phyloP scores from a whole-genome alignment of 2,113 vertebrate genomes.

The Edolisoma coerulescens region DNA sequence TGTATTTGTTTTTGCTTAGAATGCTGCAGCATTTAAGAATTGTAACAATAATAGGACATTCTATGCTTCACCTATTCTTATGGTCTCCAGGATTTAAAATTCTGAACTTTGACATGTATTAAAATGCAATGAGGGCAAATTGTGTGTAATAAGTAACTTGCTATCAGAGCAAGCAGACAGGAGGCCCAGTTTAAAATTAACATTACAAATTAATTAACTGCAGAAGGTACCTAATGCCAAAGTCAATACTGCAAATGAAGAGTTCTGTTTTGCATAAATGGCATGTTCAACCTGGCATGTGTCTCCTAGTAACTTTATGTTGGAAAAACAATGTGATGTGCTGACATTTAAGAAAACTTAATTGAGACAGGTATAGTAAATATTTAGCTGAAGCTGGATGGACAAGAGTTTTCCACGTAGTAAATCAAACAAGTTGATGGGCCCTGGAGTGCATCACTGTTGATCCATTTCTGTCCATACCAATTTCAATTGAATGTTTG shows the following conservation, averaged over 20 bases:
- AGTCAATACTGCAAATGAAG: neutral
- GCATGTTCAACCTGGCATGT: neutral
- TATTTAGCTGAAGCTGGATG: neutral
- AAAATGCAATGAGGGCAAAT: neutral
- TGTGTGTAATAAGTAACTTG: neutral
- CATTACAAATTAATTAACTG: neutral
- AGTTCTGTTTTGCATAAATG: neutral
- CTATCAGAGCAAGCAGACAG: neutral
- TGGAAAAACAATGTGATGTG: neutral
- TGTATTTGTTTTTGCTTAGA: neutral
- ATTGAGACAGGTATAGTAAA: neutral
- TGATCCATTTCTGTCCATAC: neutral
- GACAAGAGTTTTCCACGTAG: neutral
- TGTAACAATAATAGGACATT: neutral
- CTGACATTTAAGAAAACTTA: neutral
- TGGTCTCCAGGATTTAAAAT: neutral
- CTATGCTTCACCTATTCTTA: neutral
- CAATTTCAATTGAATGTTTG: neutral
- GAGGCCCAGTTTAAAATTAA: neutral
- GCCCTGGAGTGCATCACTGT: neutral
- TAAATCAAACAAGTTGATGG: neutral
- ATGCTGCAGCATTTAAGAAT: neutral
- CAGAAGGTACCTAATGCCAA: neutral
- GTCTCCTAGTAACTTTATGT: neutral
- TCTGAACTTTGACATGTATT: neutral